A percentile compares a stretch with the other conserved stretches of the same genome.
Conservation (phyloP, 2,113 vertebrate genomes). For the Hippocampus mohnikei region DNA sequence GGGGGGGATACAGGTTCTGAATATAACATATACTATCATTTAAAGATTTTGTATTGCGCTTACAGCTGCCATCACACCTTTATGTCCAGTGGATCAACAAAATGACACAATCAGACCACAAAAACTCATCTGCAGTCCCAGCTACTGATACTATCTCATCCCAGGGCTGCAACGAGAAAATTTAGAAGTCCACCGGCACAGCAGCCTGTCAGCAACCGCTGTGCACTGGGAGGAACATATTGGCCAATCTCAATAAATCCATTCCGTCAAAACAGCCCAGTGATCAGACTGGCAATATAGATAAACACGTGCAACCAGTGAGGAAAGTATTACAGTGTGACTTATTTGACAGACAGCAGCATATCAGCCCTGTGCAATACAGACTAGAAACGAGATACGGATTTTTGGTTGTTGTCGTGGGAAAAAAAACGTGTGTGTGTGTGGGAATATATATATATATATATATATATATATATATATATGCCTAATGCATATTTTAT, state of each 20-base stretch:
- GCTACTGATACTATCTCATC: slow-evolving; percentile 61
- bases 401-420: too few species aligned
- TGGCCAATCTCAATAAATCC: slow-evolving; percentile 58
- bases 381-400: background rate
- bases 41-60: background rate
- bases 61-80: too few species aligned
- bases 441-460: background rate
- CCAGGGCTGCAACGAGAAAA: slow-evolving; percentile 68
- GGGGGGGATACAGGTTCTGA: background rate
- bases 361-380: slow-evolving; percentile 20
- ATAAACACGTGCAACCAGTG: slow-evolving; percentile 55
- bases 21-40: background rate
- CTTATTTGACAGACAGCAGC: slow-evolving; percentile 25
- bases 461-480: background rate
- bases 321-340: slow-evolving; percentile 35
- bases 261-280: slow-evolving; percentile 45
- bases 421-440: too few species aligned
- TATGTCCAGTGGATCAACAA: background rate
- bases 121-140: slow-evolving; percentile 46
- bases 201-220: slow-evolving; percentile 59
- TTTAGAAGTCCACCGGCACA: slow-evolving; percentile 69
- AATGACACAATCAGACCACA: slow-evolving; percentile 26
- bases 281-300: slow-evolving; percentile 59
- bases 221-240: slow-evolving; percentile 47
- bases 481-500: slow-evolving; percentile 46